Percentiles rank a stretch among this genome's conserved stretches.
These are phyloP conservation scores for Drosophila carrolli DNA, from an alignment of 1,140 invertebrate species.

Conservation along the genomic window DNA sequence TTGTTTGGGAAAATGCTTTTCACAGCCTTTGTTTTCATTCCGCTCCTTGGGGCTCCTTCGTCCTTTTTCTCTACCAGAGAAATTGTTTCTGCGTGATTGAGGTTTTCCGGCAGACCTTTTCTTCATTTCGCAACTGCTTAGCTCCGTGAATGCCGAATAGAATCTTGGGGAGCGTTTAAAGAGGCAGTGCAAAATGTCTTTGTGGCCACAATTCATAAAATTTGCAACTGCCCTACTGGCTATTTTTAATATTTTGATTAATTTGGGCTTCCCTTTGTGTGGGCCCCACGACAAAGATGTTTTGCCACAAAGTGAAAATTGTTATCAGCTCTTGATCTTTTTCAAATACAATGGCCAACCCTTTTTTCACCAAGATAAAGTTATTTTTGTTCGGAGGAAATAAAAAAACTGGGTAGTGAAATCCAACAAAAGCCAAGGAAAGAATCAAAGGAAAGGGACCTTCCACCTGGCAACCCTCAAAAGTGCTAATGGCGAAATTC, in stretches of 20 bases:
- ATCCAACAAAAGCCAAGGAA: conserved; percentile 10
- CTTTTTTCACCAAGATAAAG: conserved; percentile 35
- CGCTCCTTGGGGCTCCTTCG: conserved; percentile 24
- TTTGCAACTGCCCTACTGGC: conserved; percentile 45
- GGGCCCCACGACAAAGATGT: conserved; percentile 27
- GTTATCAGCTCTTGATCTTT: conserved; percentile 48
- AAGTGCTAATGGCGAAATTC: conserved; percentile 31
- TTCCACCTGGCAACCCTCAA: conserved; percentile 30
- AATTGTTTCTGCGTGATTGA: conserved; percentile 79
- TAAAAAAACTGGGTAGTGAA: conserved; percentile 6
- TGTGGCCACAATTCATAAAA: conserved; percentile 51
- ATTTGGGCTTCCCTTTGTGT: conserved; percentile 54
- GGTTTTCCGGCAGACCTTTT: conserved; percentile 72
- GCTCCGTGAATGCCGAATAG: conserved; percentile 21
- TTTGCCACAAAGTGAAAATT: conserved; percentile 47
- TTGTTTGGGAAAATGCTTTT: conserved; percentile 59
- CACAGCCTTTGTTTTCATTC: conserved; percentile 55
- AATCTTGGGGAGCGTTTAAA: conserved; percentile 31
- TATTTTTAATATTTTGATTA: conserved; percentile 67
- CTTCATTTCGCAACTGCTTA: conserved; percentile 45
- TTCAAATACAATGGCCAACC: conserved; percentile 45
- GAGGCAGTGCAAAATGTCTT: conserved; percentile 27
- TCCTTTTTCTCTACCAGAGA: conserved; percentile 50
- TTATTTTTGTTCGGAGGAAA: conserved; percentile 29
- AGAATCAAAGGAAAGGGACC: conserved; percentile 8